Evolutionary conservation across 1,140 invertebrate genomes (phyloP).

Genomic region (Aphidius ervi): DNA sequence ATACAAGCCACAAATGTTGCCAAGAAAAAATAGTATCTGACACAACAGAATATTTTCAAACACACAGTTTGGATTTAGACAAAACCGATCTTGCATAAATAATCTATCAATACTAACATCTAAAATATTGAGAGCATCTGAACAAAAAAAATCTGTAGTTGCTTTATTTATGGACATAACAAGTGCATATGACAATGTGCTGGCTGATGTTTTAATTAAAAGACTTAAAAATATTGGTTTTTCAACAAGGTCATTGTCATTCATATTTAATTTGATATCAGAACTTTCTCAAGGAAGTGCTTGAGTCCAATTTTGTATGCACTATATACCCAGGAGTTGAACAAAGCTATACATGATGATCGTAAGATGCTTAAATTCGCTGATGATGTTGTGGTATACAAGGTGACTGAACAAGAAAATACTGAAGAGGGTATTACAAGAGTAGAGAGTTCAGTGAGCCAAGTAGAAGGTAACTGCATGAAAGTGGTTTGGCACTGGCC

Average conservation of each 20-base stretch:
- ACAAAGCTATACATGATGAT: neutral
- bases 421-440: neutral
- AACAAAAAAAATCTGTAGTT: slow-evolving; percentile 1
- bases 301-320: slow-evolving; percentile 17
- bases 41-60: neutral
- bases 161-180: slow-evolving; percentile 27
- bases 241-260: neutral
- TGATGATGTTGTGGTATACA: slow-evolving; percentile 18
- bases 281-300: slow-evolving; percentile 23
- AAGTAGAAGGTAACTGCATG: neutral
- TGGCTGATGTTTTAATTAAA: slow-evolving; percentile 17
- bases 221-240: slow-evolving; percentile 13
- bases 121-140: slow-evolving; percentile 13
- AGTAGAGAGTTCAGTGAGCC: neutral
- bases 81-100: slow-evolving; percentile 20
- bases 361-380: slow-evolving; percentile 14
- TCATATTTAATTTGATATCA: slow-evolving; percentile 16
- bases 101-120: slow-evolving; percentile 11
- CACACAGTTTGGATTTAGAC: slow-evolving; percentile 25
- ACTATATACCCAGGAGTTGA: slow-evolving; percentile 9
- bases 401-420: neutral
- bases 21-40: neutral
- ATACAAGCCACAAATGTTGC: neutral
- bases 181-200: slow-evolving; percentile 20
- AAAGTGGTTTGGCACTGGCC: slow-evolving; percentile 7